A percentile compares a stretch with the other conserved stretches of the same genome.
These are phyloP conservation scores for Pyralis farinalis DNA, from an alignment of 2,888 invertebrate genomes.

Conservation along the genomic window DNA sequence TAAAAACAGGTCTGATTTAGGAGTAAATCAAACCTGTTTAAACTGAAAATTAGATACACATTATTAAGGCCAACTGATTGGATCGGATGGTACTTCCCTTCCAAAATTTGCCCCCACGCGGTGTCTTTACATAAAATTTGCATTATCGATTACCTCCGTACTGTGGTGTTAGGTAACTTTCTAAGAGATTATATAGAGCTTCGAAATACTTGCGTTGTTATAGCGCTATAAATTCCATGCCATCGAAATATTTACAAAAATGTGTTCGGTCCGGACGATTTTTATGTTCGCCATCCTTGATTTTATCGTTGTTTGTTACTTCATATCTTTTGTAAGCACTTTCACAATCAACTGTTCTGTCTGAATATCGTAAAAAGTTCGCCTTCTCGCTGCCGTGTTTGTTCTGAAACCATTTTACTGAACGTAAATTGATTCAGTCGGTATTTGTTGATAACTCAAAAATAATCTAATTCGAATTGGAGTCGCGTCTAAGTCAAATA, in stretches of 20 bases:
- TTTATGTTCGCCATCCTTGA: slow-evolving; percentile 19
- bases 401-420: not conserved
- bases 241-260: slow-evolving; percentile 32
- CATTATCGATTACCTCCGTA: slow-evolving; percentile 61
- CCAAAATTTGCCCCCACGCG: slow-evolving; percentile 59
- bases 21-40: slow-evolving; percentile 40
- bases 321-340: slow-evolving; percentile 18
- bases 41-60: slow-evolving; percentile 66
- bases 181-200: slow-evolving; percentile 49
- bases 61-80: slow-evolving; percentile 63
- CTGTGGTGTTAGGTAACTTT: slow-evolving; percentile 41
- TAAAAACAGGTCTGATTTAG: too few species aligned
- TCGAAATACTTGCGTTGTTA: slow-evolving; percentile 33
- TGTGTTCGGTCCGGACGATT: slow-evolving; percentile 20
- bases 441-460: too few species aligned
- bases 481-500: too few species aligned
- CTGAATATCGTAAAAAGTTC: slow-evolving; percentile 4
- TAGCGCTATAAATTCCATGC: slow-evolving; percentile 35
- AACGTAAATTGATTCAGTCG: not conserved
- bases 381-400: too few species aligned
- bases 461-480: too few species aligned
- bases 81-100: slow-evolving; percentile 34
- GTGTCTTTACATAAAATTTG: slow-evolving; percentile 74
- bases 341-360: slow-evolving; percentile 5
- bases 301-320: slow-evolving; percentile 24